A percentile compares a stretch with the other conserved stretches of the same genome.
Conservation (phyloP, 2,888 invertebrate genomes). For the Proisotoma minuta region DNA sequence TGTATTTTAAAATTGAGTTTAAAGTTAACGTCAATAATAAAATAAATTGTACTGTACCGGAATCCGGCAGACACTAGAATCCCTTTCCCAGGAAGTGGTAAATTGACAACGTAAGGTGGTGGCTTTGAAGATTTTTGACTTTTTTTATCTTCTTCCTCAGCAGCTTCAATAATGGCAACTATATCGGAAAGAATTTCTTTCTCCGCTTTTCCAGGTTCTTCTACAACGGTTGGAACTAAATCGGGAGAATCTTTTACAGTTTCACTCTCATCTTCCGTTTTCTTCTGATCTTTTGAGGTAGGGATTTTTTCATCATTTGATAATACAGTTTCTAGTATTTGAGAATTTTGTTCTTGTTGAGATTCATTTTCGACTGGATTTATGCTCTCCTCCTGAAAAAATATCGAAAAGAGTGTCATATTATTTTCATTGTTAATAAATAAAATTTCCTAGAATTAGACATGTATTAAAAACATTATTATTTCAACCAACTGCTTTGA, state of each 20-base stretch:
- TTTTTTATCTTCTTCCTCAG: slow-evolving; percentile 3
- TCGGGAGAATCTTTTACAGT: not conserved
- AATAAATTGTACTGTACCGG: too few species aligned
- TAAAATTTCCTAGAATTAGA: too few species aligned
- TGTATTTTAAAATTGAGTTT: too few species aligned
- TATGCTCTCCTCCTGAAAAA: not conserved
- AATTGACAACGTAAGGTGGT: slow-evolving; percentile 2
- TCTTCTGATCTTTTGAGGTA: too few species aligned
- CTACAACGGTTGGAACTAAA: too few species aligned
- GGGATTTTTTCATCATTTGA: too few species aligned
- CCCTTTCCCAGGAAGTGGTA: slow-evolving; percentile 54
- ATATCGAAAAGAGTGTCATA: too few species aligned
- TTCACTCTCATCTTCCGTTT: not conserved
- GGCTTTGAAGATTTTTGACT: not conserved
- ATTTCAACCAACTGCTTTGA: too few species aligned
- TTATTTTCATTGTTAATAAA: too few species aligned
- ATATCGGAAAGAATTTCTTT: not conserved
- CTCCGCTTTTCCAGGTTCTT: not conserved
- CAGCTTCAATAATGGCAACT: not conserved
- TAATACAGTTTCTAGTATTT: too few species aligned
- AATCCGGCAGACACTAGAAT: slow-evolving; percentile 58
- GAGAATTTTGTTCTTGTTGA: not conserved
- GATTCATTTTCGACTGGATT: not conserved
- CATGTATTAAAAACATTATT: too few species aligned
- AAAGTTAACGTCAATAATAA: too few species aligned